These are phyloP conservation scores for Hemicentrotus pulcherrimus DNA, from an alignment of 35 echinoderm and acorn worm genomes.

Conservation along the genomic window DNA sequence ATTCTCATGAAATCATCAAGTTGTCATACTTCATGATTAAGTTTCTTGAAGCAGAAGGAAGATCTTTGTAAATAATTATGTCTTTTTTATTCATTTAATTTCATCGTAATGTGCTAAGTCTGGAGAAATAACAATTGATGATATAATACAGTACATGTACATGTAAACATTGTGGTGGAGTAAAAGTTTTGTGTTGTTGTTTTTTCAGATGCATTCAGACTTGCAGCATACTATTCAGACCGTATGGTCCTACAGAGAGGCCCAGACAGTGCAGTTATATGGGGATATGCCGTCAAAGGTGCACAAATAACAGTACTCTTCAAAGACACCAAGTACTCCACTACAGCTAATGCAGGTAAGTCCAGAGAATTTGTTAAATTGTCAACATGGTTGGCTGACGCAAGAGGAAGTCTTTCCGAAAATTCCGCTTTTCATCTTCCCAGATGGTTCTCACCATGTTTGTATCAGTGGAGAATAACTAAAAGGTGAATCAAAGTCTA, in stretches of 20 bases:
- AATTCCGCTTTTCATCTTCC: too few relatives aligned
- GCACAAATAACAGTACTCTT: slow-evolving; percentile 62
- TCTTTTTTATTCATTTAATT: too few relatives aligned
- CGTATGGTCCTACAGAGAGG: slow-evolving; percentile 93
- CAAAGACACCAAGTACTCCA: slow-evolving; percentile 66
- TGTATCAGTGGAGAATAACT: too few relatives aligned
- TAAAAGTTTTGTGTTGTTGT: background rate
- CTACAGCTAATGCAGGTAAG: slow-evolving; percentile 47
- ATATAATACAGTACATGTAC: too few relatives aligned
- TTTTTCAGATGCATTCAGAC: slow-evolving; percentile 38
- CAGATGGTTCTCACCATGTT: too few relatives aligned
- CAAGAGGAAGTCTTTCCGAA: too few relatives aligned
- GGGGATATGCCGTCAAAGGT: slow-evolving; percentile 73
- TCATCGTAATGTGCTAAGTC: background rate
- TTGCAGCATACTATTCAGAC: slow-evolving; percentile 83
- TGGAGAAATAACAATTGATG: background rate
- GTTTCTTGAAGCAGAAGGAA: too few relatives aligned
- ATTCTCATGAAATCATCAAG: too few relatives aligned
- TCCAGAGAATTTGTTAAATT: background rate
- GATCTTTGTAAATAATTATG: too few relatives aligned
- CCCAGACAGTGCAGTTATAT: slow-evolving; percentile 69
- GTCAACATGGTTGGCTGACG: too few relatives aligned
- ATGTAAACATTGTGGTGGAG: background rate
- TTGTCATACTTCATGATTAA: too few relatives aligned
- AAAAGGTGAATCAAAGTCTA: too few relatives aligned